Evolutionary conservation across 2,797 vertebrate species (phyloP).

Genomic region (Salmo trutta): DNA sequence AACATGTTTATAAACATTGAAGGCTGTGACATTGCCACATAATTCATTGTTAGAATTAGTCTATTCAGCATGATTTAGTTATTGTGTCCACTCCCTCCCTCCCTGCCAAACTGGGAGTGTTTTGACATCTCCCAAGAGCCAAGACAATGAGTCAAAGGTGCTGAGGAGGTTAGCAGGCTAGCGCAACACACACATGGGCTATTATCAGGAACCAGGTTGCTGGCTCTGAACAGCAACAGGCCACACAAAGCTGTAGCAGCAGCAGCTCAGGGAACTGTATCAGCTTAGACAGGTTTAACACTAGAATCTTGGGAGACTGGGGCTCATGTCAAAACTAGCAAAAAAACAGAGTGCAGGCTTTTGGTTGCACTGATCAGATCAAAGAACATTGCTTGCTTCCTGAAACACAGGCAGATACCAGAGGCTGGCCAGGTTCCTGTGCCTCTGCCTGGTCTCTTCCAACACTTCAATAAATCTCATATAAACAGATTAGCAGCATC

Average conservation of each 20-base stretch:
- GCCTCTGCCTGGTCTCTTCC: slow-evolving; percentile 39
- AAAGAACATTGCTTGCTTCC: slow-evolving; percentile 36
- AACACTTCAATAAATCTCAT: slow-evolving; percentile 50
- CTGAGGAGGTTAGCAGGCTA: slow-evolving; percentile 15
- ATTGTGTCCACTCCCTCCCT: neutral
- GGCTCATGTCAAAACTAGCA: slow-evolving; percentile 45
- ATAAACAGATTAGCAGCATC: slow-evolving; percentile 35
- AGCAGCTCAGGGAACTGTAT: slow-evolving; percentile 52
- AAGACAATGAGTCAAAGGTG: neutral
- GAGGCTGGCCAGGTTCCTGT: slow-evolving; percentile 40
- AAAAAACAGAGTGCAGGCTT: slow-evolving; percentile 22
- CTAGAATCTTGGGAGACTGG: slow-evolving; percentile 48
- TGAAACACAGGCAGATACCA: neutral
- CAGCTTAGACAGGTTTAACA: slow-evolving; percentile 69
- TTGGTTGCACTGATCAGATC: slow-evolving; percentile 54
- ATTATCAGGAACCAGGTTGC: slow-evolving; percentile 61
- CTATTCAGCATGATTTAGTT: neutral
- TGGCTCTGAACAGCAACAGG: slow-evolving; percentile 34
- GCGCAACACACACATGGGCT: slow-evolving; percentile 42
- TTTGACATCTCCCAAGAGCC: neutral
- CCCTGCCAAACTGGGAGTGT: neutral
- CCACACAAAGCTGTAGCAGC: slow-evolving; percentile 55
- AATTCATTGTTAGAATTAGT: neutral
- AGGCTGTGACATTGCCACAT: neutral
- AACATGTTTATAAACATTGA: neutral